Base-by-base conservation (phyloP, 2,797 vertebrate species). In the Anguilla obscura region DNA sequence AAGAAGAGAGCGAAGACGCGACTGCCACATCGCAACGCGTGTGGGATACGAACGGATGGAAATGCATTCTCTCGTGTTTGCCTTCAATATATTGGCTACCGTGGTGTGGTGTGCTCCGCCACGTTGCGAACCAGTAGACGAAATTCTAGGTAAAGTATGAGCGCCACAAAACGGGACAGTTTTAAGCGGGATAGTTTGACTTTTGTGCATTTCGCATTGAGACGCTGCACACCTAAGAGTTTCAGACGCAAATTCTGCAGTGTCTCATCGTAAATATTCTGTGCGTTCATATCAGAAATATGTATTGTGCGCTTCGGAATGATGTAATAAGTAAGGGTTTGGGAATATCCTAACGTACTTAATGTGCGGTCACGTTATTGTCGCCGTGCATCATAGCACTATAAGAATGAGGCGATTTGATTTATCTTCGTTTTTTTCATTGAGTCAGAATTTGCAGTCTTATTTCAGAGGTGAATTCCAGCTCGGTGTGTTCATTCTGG, bases 141-240 rank as follows among this genome's bases (percentile, higher is more conserved):
- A 95, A 87, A 82, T 93, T 76, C 90, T 95, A 52, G 98, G 98
- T 99, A 97, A 98, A 91, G 80, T 85, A 86, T 27, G 8, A 58
- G 40, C 48, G 79, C 71, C 48, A 86, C 56, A 84, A 84, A 74
- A 63, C 48, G 40, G 40, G 40, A 5, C 40, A 45, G 40, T 45
- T 71, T 84, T 24, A 58, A 58, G 83, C 36, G 21, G 58, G 27
- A 30, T 63, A 50, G 56, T 58, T 88, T n/a, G 33, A 5, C 18
- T 83, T 14, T 33, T 21, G 54, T 56, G 27, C 84, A 82, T 48
- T 66, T 50, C 9, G n/a, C 7, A 7, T 9, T 50, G 76, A 80
- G 76, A 45, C 40, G 5, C 4, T 2, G 7, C 4, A 40, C 1
- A 50, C 40, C 9, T 50, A n/a, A n/a, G 9, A 6, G 21, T n/a